Evolutionary conservation across 2,113 vertebrate genomes (phyloP), one percentile per base, ranked within the genome.

Genomic region (Neogale vison): DNA sequence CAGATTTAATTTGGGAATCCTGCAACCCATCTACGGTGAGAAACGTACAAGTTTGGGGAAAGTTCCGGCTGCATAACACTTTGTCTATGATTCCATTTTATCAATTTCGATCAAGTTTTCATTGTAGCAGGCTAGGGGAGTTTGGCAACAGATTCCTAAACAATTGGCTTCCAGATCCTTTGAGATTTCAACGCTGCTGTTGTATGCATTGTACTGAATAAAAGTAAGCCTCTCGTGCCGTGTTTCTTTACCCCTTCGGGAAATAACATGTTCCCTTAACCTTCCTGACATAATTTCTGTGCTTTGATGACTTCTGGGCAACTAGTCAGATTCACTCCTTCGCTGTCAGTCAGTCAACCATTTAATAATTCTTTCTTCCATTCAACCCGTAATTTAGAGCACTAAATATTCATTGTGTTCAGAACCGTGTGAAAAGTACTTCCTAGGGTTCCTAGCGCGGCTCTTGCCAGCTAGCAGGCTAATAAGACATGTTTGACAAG

Each of bases 231-330:
- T 34, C 24, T 39, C 20, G 14, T 36, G 9, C 57, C 36, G 14
- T 18, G 26, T 89, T 69, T 82, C 57, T 95, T 80, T 55, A 86
- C 0, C 12, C 29, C 79, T 67, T 90, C 65, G 86, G 90, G 72
- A 95, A 90, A 72, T 80, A 36, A 47, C 65, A 47, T 86, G 55
- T 85, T 81, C 17, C 34, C 31, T 95, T 21, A 14, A 36, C 31
- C 42, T 97, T 69, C 55, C 36, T 91, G 15, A 84, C 36, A 18
- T 71, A 81, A 93, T 39, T 39, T 59, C 55, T 52, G 9, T 82
- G 45, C 77, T 96, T 84, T 76, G 74, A 82, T 87, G 85, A 95
- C 57, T 94, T 95, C 93, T 93, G 71, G 88, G 84, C 61, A 88
- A 3, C 52, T 17, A 89, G 50, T 97, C 42, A 72, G 47, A 91